These are phyloP conservation scores for Napeogenes sylphis DNA, from an alignment of 2,888 invertebrate species.

Conservation along the genomic window DNA sequence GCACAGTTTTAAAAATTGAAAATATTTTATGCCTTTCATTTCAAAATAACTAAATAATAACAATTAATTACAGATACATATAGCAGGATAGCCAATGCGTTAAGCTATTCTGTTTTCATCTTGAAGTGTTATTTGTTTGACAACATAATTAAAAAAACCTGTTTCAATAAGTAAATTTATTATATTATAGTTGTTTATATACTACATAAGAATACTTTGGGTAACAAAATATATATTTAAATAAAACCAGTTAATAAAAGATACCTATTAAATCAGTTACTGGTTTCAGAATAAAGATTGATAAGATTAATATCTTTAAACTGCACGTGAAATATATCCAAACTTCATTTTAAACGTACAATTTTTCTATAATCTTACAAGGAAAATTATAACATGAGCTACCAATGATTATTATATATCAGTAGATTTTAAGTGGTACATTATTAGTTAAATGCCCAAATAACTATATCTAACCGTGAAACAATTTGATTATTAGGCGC, in stretches of 20 bases:
- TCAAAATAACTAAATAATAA: no score
- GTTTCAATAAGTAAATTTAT: no score
- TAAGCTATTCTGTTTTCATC: no score
- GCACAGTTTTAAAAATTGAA: neutral
- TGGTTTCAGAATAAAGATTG: constrained; percentile 50
- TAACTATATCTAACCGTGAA: constrained; percentile 19
- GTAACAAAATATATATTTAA: constrained; percentile 9
- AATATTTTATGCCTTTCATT: neutral
- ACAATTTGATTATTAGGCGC: constrained; percentile 26
- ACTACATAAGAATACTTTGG: no score
- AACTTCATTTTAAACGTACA: constrained; percentile 9
- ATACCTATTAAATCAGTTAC: constrained; percentile 55
- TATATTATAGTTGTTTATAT: no score
- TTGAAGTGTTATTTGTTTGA: no score
- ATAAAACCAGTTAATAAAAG: constrained; percentile 37
- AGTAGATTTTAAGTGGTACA: neutral
- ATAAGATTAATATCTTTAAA: constrained; percentile 38
- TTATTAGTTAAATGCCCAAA: neutral
- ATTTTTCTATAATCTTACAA: neutral
- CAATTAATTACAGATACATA: no score
- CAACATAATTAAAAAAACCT: no score
- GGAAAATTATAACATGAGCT: no score
- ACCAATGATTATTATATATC: no score
- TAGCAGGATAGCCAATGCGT: no score
- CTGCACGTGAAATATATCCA: constrained; percentile 22